Percentiles rank a stretch among this genome's conserved stretches.
These are phyloP conservation scores for Arenaria interpres DNA, from an alignment of 2,113 vertebrate species.

Conservation along the genomic window DNA sequence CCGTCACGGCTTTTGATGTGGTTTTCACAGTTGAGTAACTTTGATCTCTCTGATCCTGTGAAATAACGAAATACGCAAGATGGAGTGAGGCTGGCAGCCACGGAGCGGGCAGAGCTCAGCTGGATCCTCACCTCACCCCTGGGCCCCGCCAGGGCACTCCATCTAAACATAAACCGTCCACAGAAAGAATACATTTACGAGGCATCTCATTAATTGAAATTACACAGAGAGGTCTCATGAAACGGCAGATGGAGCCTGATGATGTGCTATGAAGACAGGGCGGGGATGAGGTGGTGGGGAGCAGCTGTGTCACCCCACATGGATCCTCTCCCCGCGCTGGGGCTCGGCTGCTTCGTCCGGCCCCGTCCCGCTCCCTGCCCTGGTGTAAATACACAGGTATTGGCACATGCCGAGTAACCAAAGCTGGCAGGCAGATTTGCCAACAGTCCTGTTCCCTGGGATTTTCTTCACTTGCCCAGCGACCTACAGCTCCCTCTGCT, in stretches of 20 bases:
- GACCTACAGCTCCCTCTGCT: not conserved
- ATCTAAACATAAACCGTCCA: not conserved
- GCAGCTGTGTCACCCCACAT: rapidly evolving
- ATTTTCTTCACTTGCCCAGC: not conserved
- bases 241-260: not conserved
- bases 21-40: conserved; percentile 94
- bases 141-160: not conserved
- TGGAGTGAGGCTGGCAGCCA: not conserved
- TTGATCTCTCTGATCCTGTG: conserved; percentile 91
- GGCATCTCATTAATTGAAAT: not conserved
- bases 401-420: rapidly evolving
- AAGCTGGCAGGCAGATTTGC: not conserved
- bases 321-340: rapidly evolving
- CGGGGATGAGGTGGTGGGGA: not conserved
- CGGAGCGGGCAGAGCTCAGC: not conserved
- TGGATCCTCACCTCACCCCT: not conserved
- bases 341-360: not conserved
- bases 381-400: not conserved
- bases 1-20: conserved; percentile 83
- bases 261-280: not conserved
- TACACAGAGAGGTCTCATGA: not conserved
- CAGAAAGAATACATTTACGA: not conserved
- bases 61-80: not conserved
- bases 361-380: not conserved
- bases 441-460: not conserved